Evolutionary conservation across 2,113 vertebrate genomes (phyloP), one percentile per base, ranked within the genome.

Genomic region (Tretioscincus oriximinensis): DNA sequence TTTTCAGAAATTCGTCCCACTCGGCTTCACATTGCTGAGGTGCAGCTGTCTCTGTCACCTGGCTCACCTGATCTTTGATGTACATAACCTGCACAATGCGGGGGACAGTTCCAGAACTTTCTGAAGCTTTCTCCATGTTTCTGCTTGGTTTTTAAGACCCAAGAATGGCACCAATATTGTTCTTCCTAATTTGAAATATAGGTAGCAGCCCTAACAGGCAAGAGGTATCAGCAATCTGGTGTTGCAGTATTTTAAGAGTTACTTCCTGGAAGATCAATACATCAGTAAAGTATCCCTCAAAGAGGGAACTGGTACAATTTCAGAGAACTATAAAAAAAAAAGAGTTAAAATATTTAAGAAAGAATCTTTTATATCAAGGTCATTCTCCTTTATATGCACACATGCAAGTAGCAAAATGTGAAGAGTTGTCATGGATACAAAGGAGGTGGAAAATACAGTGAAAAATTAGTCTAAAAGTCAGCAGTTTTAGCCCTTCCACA

Each of bases 61-160:
- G 80, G 31, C 1, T 76, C 1, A 10, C 26, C 9, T 60, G 73
- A 5, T 66, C 80, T 24, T 81, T 81, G 41, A 81, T 76, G 12
- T 76, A 81, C 80, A 81, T 81, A 65, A 81, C 80, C 73, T 81
- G 73, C 26, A 81, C 80, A 11, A 81, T 81, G 65, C 73, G 80
- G 0, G 80, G 80, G 63, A 69, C n/a, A 18, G 18, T 69, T 9
- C 65, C 80, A 0, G 72, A 8, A n/a, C 51, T 22, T 16, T 76
- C 80, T 16, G 22, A 61, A 20, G 26, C 4, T 65, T 69, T 81
- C 28, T 81, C 80, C 80, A 76, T 81, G 54, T 35, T 14, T 63
- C 4, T 28, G 2, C 29, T 51, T 60, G 47, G 5, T 24, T 28
- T 45, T 26, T 20, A 28, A 47, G 54, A 70, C 29, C 0, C 14